Evolutionary conservation across 2,888 invertebrate genomes (phyloP).

Genomic region (Athripsodes cinereus): DNA sequence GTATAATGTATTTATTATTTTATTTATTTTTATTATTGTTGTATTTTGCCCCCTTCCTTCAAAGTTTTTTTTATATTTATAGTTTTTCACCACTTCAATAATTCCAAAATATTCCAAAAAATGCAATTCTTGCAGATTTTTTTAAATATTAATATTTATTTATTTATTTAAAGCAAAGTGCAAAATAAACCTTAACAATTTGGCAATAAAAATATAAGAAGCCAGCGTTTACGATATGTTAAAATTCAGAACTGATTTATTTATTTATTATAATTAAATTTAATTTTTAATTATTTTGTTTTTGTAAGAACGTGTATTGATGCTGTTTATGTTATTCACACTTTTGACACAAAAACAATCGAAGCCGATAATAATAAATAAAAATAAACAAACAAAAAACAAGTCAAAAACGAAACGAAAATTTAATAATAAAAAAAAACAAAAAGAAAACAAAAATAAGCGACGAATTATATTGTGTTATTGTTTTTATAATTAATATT

Average conservation of each 20-base stretch:
- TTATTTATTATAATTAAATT: slow-evolving; percentile 1
- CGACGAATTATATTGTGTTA: neutral
- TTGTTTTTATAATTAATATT: neutral
- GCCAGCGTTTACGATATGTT: slow-evolving; percentile 7
- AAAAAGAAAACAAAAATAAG: neutral
- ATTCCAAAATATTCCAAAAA: neutral
- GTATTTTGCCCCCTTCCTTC: neutral
- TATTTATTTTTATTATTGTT: slow-evolving; percentile 1
- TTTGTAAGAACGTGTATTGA: neutral
- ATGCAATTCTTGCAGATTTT: neutral
- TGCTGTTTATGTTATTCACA: neutral
- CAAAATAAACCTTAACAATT: slow-evolving; percentile 20
- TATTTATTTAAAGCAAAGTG: slow-evolving; percentile 6
- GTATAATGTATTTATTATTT: slow-evolving; percentile 3
- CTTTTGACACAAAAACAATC: neutral
- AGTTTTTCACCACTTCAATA: neutral
- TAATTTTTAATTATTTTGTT: neutral
- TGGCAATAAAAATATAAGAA: slow-evolving; percentile 18
- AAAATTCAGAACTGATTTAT: neutral
- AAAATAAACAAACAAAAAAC: slow-evolving; percentile 7
- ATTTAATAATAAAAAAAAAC: too few species aligned
- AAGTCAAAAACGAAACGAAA: slow-evolving; percentile 13
- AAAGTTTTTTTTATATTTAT: neutral
- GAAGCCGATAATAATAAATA: neutral
- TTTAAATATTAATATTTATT: neutral